These are phyloP conservation scores for Nemotelus nigrinus DNA, from an alignment of 2,888 invertebrate species.

Conservation along the genomic window DNA sequence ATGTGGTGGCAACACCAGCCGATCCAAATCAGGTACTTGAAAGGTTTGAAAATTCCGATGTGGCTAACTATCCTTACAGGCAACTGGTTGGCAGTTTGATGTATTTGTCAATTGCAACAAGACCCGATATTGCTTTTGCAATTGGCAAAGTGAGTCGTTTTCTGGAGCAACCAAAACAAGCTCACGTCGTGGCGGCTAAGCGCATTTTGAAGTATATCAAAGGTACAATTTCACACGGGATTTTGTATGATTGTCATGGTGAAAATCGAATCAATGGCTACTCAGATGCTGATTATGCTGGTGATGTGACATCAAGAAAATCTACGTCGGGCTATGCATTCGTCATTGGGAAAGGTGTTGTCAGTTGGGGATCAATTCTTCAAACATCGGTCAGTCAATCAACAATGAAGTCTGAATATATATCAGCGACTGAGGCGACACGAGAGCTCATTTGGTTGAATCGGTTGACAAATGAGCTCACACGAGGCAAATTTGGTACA, in stretches of 20 bases:
- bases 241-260: constrained; percentile 17
- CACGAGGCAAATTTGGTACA: constrained; percentile 40
- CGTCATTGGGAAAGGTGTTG: constrained; percentile 20
- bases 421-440: constrained; percentile 54
- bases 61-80: constrained; percentile 40
- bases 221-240: constrained; percentile 43
- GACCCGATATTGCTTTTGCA: constrained; percentile 47
- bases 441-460: constrained; percentile 54
- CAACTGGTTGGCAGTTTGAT: constrained; percentile 32
- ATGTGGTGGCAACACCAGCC: constrained; percentile 46
- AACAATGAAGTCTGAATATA: constrained; percentile 57
- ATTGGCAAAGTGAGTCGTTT: constrained; percentile 41
- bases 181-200: constrained; percentile 38
- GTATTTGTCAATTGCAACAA: constrained; percentile 48
- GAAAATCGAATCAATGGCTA: constrained; percentile 1
- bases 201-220: constrained; percentile 44
- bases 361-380: constrained; percentile 43
- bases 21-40: constrained; percentile 33
- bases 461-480: constrained; percentile 36
- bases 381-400: constrained; percentile 53
- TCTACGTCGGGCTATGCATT: constrained; percentile 48
- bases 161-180: constrained; percentile 41
- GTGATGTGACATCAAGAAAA: constrained; percentile 45
- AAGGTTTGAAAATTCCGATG: not conserved
- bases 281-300: constrained; percentile 47